Percentiles rank a stretch among this genome's conserved stretches.
These are phyloP conservation scores for Sebastes wilsoni DNA, from an alignment of 2,797 vertebrate species.

Conservation along the genomic window DNA sequence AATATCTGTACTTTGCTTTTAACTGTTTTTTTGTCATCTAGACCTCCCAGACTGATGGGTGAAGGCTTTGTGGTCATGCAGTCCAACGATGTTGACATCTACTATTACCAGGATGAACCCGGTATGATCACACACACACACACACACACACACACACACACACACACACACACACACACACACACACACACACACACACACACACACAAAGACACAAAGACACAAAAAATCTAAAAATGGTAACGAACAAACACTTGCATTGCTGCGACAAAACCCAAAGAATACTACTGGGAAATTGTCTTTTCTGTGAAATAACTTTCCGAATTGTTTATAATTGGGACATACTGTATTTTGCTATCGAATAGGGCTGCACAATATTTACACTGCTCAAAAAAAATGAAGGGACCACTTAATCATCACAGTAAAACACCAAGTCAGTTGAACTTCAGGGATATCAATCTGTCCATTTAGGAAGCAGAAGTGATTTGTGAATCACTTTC, in stretches of 20 bases:
- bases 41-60: conserved; percentile 97
- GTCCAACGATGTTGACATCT: conserved; percentile 98
- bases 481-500: no score
- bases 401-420: no score
- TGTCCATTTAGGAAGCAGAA: no score
- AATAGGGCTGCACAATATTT: not conserved
- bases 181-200: not conserved
- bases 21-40: conserved; percentile 50
- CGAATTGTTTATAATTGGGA: not conserved
- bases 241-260: not conserved
- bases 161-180: not conserved
- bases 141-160: not conserved
- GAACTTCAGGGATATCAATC: no score
- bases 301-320: not conserved
- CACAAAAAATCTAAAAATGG: not conserved
- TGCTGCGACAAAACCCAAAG: not conserved
- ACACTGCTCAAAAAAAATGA: no score
- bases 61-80: conserved; percentile 99
- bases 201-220: not conserved
- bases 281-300: no score
- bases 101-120: conserved; percentile 98
- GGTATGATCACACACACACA: conserved; percentile 74
- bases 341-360: not conserved
- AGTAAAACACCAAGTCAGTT: no score
- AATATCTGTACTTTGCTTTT: not conserved